Evolutionary conservation across 1,140 invertebrate species (phyloP).

Genomic region (Antheraea pernyi): DNA sequence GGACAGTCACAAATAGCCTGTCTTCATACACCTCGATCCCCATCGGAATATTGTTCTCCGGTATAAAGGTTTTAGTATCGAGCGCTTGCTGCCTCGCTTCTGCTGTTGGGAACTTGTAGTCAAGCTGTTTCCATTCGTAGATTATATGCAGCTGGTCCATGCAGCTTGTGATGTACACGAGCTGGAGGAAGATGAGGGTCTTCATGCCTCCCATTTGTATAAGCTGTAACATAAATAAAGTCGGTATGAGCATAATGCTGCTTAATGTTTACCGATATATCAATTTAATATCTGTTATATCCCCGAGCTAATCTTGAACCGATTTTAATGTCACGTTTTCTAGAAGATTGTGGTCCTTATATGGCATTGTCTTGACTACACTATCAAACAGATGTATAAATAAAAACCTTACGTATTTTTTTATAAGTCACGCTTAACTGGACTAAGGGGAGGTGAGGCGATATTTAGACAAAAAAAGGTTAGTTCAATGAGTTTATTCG

Average conservation of each 20-base stretch:
- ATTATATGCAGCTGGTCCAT: conserved; percentile 84
- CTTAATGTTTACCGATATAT: no score
- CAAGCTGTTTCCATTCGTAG: conserved; percentile 86
- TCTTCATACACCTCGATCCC: conserved; percentile 84
- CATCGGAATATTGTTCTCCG: conserved; percentile 85
- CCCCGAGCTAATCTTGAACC: no score
- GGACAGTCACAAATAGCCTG: conserved; percentile 85
- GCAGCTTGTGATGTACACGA: conserved; percentile 54
- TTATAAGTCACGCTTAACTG: no score
- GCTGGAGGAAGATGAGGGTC: conserved; percentile 50
- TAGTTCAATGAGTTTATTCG: no score
- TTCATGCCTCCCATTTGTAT: conserved; percentile 52
- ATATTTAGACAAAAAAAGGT: no score
- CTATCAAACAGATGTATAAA: no score
- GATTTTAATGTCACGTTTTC: no score
- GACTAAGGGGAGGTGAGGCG: no score
- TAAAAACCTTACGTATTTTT: no score
- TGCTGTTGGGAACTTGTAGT: conserved; percentile 82
- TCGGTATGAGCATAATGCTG: background rate
- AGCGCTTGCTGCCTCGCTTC: conserved; percentile 80
- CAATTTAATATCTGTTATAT: no score
- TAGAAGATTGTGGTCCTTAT: no score
- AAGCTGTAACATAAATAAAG: conserved; percentile 21
- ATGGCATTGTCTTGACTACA: no score
- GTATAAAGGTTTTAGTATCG: conserved; percentile 78